Evolutionary conservation across 2,888 invertebrate genomes (phyloP), one percentile per base, ranked within the genome.

Genomic region (Lordiphosa andalusiaca): DNA sequence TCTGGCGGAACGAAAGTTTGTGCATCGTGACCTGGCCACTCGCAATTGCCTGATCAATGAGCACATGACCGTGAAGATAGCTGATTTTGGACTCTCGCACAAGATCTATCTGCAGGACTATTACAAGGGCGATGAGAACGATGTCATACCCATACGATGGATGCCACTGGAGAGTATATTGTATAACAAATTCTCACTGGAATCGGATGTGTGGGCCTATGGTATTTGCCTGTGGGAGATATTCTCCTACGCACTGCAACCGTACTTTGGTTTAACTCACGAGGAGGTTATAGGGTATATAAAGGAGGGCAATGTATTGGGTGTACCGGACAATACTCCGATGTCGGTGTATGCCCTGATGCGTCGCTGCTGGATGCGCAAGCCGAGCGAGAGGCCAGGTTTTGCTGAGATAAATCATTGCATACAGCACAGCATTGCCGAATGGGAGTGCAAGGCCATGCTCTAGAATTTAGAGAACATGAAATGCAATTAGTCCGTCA

Each of bases 181-280:
- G 52, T 98, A 97, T 88, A 98, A 98, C 90, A 97, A 97, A 89
- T 98, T 98, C 90, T 98, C 98, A 10, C 92, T 96, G 64, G 97
- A 98, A 89, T 97, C 98, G 9, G 98, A 98, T 90, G 96, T 98
- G 1, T 98, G 98, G 98, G 98, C 98, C 10, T 98, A 95, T 90
- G 98, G 98, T 50, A 96, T 98, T 13, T 96, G 97, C 85, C 91
- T 98, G 40, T 98, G 98, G 98, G 98, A 98, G 90, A 96, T 98
- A 86, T 98, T 98, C 89, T 96, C 97, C 44, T 98, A 96, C 90
- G 98, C 98, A 21, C 91, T 98, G 64, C 98, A 98, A 89, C 98
- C 98, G 6, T 98, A 98, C 87, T 98, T 96, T 89, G 98, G 98
- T 4, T 95, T 98, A 95, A 97, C 97, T 9, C 98, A 98, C 87